A percentile compares a stretch with the other conserved stretches of the same genome.
Conservation (phyloP, 23 tunicate species). For the Pegea sp. region DNA sequence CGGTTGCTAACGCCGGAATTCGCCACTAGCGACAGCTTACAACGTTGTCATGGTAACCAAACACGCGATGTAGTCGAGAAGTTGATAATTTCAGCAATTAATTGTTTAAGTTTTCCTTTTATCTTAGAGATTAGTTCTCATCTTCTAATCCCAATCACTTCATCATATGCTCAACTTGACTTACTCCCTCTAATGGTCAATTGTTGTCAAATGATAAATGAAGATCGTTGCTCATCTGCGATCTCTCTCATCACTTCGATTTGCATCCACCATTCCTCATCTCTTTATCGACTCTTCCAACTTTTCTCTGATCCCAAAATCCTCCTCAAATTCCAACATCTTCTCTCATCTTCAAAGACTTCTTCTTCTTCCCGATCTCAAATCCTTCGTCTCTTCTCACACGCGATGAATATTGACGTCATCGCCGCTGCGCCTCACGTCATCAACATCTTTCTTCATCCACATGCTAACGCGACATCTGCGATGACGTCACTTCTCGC, state of each 20-base stretch:
- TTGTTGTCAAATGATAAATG: neutral
- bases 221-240: slow-evolving; percentile 3
- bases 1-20: slow-evolving; percentile 29
- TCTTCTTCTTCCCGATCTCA: slow-evolving; percentile 4
- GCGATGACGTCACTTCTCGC: too few species aligned
- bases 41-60: neutral
- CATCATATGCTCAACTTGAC: slow-evolving; percentile 12
- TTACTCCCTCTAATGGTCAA: slow-evolving; percentile 5
- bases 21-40: slow-evolving; percentile 1
- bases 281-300: slow-evolving; percentile 5
- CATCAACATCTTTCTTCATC: too few species aligned
- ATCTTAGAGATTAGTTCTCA: slow-evolving; percentile 12
- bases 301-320: neutral
- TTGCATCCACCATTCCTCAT: slow-evolving; percentile 3
- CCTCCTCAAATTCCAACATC: neutral
- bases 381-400: slow-evolving; percentile 6
- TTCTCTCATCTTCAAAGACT: slow-evolving; percentile 1
- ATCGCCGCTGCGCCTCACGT: too few species aligned
- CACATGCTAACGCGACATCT: too few species aligned
- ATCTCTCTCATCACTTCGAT: slow-evolving; percentile 7
- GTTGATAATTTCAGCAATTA: slow-evolving; percentile 3
- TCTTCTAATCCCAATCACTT: slow-evolving; percentile 11
- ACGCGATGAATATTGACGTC: too few species aligned
- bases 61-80: neutral
- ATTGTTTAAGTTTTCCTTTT: slow-evolving; percentile 28